Evolutionary conservation across 2,888 invertebrate genomes (phyloP), one percentile per base, ranked within the genome.

Genomic region (Teleogryllus oceanicus): DNA sequence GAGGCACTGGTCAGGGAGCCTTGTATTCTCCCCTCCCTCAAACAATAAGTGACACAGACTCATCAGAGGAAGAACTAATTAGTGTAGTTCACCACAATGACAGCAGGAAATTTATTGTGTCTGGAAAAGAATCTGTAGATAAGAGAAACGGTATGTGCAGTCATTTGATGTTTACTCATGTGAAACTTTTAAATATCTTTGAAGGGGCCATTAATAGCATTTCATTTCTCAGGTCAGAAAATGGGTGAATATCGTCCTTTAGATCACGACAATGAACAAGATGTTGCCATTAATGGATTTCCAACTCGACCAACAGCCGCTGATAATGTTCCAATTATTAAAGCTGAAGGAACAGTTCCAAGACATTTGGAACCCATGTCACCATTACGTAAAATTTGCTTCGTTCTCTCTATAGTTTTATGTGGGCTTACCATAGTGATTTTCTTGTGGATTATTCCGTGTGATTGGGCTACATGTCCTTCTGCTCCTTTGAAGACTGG

Each of bases 1-100:
- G 81, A 78, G 78, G 78, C 49, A 50, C 78, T n/a, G 78, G 81
- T 11, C 81, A 79, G 82, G 81, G 81, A 82, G 81, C 82, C 37
- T 90, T 91, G 84, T 94, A 94, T 86, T 91, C 94, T 84, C 94
- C 94, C 80, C 87, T 94, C 84, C 93, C 93, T 82, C 94, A 94
- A 88, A 91, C 92, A 83, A 89, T 94, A 84, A 91, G 93, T 80
- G 94, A 94, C 87, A 93, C 93, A 0, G 93, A 94, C 84, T 93
- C 94, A 0, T 94, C 94, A 84, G 93, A 93, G 84, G 94, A 94
- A 84, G 88, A 87, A 77, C 78, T 82, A 13, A 81, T 78, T 79
- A 80, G 78, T 21, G 80, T 79, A 49, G 51, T 77, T 49, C 81
- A 82, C 37, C 79, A 80, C 74, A 79, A 78, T 81, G 80, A 78